Base-by-base conservation (phyloP, 2,888 invertebrate species). In the Eretmocerus hayati region DNA sequence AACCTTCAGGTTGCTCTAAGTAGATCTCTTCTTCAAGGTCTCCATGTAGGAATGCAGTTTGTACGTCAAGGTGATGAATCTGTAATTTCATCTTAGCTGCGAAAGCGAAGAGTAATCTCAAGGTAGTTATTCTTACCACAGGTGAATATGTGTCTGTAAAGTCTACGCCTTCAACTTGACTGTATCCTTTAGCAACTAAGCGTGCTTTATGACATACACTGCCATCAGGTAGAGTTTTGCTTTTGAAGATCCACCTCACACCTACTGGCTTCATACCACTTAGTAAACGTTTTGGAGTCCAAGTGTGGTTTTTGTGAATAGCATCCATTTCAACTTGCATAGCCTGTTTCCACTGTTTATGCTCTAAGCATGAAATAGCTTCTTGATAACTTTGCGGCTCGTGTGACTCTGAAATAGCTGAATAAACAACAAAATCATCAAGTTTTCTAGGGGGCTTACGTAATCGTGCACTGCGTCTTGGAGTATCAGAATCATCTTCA, bases 21-120 rank as follows among this genome's bases (percentile, higher is more conserved):
- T 38, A 48, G n/a, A 48, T 21, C 6, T 20, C 39, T 32, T 43
- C 42, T 15, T 42, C 22, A 48, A 48, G n/a, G 44, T n/a, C n/a
- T n/a, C n/a, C n/a, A n/a, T n/a, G n/a, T n/a, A n/a, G n/a, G n/a
- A n/a, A n/a, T n/a, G n/a, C 48, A 8, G 47, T 47, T 13, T 47
- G 21, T 19, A 23, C 36, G 23, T 48, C 42, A 4, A 40, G 18
- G 5, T 48, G 48, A 4, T 5, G 16, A 2, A 33, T 4, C 2
- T 22, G 4, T 16, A 42, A 20, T 2, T 8, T 13, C 3, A 16
- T 2, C 6, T 4, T 32, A 13, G 35, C 32, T 3, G 33, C 32
- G 2, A 18, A n/a, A n/a, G n/a, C n/a, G n/a, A n/a, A n/a, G n/a
- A n/a, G n/a, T n/a, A n/a, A n/a, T n/a, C n/a, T n/a, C 18, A 9